Evolutionary conservation across 2,797 vertebrate genomes (phyloP).

Genomic region (Avahi laniger): DNA sequence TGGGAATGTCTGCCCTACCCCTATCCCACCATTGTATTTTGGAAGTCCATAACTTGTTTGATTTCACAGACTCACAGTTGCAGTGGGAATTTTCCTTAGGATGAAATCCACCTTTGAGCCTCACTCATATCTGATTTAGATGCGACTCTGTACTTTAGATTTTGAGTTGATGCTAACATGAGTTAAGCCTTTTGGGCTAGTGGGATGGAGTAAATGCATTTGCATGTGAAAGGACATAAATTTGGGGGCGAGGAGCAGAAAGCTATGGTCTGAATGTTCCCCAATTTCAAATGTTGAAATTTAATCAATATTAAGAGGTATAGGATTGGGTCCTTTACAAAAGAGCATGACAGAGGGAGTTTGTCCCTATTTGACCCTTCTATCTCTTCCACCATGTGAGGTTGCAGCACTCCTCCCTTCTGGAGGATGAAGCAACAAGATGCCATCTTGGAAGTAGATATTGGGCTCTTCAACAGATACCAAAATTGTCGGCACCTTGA

Average conservation of each 20-base stretch:
- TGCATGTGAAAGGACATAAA: neutral
- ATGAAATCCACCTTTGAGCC: neutral
- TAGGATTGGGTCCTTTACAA: neutral
- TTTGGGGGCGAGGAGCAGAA: neutral
- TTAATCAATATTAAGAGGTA: neutral
- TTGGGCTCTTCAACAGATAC: neutral
- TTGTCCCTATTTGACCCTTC: neutral
- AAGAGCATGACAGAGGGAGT: neutral
- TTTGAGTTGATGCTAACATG: neutral
- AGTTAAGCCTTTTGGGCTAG: neutral
- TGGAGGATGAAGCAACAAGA: neutral
- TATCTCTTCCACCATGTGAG: neutral
- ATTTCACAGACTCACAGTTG: neutral
- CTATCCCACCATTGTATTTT: neutral
- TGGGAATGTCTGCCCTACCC: neutral
- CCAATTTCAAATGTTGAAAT: neutral
- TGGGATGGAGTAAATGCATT: neutral
- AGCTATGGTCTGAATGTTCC: neutral
- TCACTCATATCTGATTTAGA: neutral
- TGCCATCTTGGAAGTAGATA: neutral
- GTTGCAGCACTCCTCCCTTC: neutral
- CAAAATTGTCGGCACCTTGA: neutral
- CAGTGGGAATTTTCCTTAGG: neutral
- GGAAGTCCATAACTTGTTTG: neutral
- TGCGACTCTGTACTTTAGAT: neutral